Conservation (phyloP, 2,113 vertebrate species). For the Phylloscopus whistleri region DNA sequence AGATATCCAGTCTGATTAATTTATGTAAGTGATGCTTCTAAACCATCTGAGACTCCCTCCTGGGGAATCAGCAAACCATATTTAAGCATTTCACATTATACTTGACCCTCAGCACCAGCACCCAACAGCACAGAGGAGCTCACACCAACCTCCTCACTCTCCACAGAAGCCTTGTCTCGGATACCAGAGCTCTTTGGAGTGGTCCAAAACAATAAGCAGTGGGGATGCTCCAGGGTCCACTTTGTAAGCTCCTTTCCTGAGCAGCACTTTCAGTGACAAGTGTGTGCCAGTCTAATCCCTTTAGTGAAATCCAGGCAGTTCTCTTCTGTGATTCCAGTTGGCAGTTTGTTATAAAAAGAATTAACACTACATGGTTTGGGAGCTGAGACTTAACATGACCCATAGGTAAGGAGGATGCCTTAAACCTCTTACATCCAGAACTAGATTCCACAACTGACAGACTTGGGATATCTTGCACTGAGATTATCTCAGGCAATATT, state of each 20-base stretch:
- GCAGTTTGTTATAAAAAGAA: background rate
- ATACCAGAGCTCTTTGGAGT: background rate
- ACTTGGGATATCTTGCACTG: background rate
- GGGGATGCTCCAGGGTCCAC: background rate
- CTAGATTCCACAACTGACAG: background rate
- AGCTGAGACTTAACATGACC: background rate
- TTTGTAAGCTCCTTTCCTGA: background rate
- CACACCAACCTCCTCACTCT: background rate
- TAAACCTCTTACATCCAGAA: background rate
- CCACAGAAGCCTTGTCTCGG: background rate
- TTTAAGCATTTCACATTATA: background rate
- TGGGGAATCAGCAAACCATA: background rate
- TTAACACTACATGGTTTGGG: background rate
- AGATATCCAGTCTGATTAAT: background rate
- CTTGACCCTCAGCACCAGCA: background rate
- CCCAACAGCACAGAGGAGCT: background rate
- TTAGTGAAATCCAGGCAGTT: background rate
- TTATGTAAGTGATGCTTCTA: background rate
- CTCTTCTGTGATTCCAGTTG: background rate
- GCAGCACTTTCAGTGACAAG: background rate
- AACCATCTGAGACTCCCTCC: background rate
- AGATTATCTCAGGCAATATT: background rate
- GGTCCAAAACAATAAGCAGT: background rate
- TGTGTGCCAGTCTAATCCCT: background rate
- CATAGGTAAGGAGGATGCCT: background rate